Percentiles rank a stretch among this genome's conserved stretches.
Conservation (phyloP, 1,140 invertebrate genomes). For the Lordiphosa clarofinis region DNA sequence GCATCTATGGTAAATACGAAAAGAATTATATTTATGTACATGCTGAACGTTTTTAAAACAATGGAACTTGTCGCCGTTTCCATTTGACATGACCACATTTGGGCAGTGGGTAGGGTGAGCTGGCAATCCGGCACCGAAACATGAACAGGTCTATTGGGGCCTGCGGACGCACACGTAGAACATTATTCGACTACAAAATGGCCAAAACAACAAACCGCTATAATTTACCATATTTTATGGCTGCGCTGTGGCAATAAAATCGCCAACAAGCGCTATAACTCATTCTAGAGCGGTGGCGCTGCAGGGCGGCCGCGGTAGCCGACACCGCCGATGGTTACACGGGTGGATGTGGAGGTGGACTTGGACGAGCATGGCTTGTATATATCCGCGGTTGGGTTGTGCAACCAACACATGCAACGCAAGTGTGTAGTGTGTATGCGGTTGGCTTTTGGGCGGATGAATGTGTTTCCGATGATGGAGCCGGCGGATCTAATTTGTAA, state of each 20-base stretch:
- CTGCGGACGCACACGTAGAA: conserved; percentile 69
- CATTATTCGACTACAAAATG: conserved; percentile 79
- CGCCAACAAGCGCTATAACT: conserved; percentile 79
- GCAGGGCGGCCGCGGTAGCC: conserved; percentile 52
- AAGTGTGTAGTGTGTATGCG: conserved; percentile 26
- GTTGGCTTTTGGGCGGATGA: conserved; percentile 38
- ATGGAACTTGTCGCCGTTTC: conserved; percentile 47
- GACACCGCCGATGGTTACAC: conserved; percentile 66
- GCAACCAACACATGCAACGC: conserved; percentile 26
- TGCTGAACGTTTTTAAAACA: conserved; percentile 9
- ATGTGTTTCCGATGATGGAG: conserved; percentile 41
- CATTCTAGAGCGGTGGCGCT: conserved; percentile 71
- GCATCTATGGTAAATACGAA: neutral
- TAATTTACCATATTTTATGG: conserved; percentile 80
- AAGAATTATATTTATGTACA: neutral
- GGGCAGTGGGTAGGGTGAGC: conserved; percentile 35
- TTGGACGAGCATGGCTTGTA: conserved; percentile 33
- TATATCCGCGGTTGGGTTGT: conserved; percentile 68
- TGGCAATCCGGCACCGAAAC: conserved; percentile 43
- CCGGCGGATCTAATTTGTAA: conserved; percentile 63
- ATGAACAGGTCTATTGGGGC: conserved; percentile 61
- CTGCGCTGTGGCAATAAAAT: conserved; percentile 79
- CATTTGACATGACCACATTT: conserved; percentile 54
- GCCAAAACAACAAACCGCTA: conserved; percentile 80
- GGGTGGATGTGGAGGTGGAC: conserved; percentile 15